phyloP scores from a whole-genome alignment of 2,113 vertebrate genomes.

The Hippopotamus amphibius region DNA sequence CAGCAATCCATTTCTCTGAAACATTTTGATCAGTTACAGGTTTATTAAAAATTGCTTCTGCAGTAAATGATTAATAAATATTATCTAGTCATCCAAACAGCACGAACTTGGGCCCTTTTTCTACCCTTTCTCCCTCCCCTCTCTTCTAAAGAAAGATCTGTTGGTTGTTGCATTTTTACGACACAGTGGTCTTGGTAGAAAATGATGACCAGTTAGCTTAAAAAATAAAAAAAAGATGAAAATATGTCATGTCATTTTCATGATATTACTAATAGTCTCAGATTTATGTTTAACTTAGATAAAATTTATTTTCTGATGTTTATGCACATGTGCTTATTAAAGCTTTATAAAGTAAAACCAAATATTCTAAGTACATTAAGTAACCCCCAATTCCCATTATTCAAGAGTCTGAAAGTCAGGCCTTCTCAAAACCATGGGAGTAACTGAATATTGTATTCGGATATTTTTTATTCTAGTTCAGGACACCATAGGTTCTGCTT shows the following conservation, averaged over 20 bases:
- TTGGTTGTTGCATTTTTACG: constrained; percentile 32
- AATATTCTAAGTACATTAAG: constrained; percentile 4
- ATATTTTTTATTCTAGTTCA: background rate
- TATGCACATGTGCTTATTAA: constrained; percentile 56
- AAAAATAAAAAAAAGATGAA: background rate
- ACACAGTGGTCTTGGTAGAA: background rate
- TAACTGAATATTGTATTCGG: background rate
- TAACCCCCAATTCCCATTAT: background rate
- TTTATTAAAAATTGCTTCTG: constrained; percentile 27
- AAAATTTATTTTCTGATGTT: constrained; percentile 42
- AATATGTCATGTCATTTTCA: background rate
- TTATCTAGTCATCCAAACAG: background rate
- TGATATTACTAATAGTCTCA: background rate
- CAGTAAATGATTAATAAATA: constrained; percentile 11
- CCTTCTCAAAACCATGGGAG: background rate
- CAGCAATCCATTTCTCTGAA: constrained; percentile 14
- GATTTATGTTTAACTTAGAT: constrained; percentile 41
- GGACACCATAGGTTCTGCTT: background rate
- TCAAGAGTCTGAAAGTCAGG: background rate
- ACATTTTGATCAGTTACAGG: constrained; percentile 43
- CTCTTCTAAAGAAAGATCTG: constrained; percentile 8
- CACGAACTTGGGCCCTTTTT: background rate
- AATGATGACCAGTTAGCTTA: constrained; percentile 15
- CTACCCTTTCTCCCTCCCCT: background rate
- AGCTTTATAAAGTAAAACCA: constrained; percentile 42